Base-by-base conservation (phyloP, 2,888 invertebrate species). In the Patella ulyssiponensis region DNA sequence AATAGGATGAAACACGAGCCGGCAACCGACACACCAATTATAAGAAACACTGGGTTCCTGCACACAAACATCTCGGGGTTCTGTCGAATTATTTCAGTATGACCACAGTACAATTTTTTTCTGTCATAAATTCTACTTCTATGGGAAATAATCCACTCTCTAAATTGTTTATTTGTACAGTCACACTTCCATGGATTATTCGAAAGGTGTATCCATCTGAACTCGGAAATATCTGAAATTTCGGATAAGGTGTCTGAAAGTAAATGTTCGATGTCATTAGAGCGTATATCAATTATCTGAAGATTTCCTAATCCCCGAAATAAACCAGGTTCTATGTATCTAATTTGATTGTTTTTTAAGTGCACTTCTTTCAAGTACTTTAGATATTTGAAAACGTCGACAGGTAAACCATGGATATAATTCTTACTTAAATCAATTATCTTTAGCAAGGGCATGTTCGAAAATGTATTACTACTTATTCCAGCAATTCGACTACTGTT, bases 131-230 rank as follows among this genome's bases (percentile, higher is more conserved):
- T 71, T 33, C 64, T 71, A 7, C 58, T 54, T 12, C 52, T 15
- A 44, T 78, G 74, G 23, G 54, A 71, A 33, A 23, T 76, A 27
- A 79, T 23, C 79, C 79, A 79, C 4, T 73, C 20, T 23, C 27
- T 44, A 9, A 79, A 52, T 17, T 52, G 56, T 9, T n/a, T 56
- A 64, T 79, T 79, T 11, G n/a, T 44, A 73, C 79, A 79, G 9
- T 12, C 23, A 27, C 79, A 79, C 20, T n/a, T 64, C 76, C 76
- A 79, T 12, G 74, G 74, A 71, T 79, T 79, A 52, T 64, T 27
- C 2, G 73, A 70, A 3, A 79, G 54, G 27, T 15, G 14, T 20
- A 79, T 23, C 12, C 23, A 58, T 15, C n/a, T n/a, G 33, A 79
- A 71, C 5, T n/a, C 14, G 5, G 44, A 23, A n/a, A 79, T 20